Evolutionary conservation across 2,113 vertebrate species (phyloP).

Genomic region (Ptychochromis oligacanthus): DNA sequence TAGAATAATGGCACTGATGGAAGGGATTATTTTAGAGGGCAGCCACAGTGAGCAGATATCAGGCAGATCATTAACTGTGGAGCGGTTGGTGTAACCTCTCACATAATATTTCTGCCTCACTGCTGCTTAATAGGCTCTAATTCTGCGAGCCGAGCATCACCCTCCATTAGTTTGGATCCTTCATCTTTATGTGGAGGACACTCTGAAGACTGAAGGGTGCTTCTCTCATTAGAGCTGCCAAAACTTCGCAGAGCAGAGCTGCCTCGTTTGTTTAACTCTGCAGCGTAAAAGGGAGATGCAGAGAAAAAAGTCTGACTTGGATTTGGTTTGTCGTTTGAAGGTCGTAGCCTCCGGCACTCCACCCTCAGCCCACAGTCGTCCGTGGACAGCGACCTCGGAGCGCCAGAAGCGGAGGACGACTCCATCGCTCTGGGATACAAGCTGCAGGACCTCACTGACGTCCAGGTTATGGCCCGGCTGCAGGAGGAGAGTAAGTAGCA

Average conservation of each 20-base stretch:
- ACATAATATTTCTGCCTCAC: conserved; percentile 12
- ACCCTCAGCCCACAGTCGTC: conserved; percentile 87
- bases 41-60: background rate
- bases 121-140: conserved; percentile 19
- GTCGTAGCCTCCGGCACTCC: conserved; percentile 76
- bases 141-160: background rate
- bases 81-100: conserved; percentile 15
- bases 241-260: background rate
- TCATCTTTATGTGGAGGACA: conserved; percentile 3
- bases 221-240: background rate
- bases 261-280: background rate
- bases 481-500: conserved; percentile 93
- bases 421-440: conserved; percentile 92
- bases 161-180: conserved; percentile 23
- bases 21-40: conserved; percentile 4
- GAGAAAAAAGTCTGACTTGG: background rate
- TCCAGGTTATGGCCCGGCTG: conserved; percentile 96
- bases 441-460: conserved; percentile 93
- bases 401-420: conserved; percentile 86
- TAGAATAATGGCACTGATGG: conserved; percentile 3
- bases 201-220: conserved; percentile 1
- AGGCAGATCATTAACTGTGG: conserved; percentile 6
- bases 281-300: background rate
- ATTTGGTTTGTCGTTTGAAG: conserved; percentile 56
- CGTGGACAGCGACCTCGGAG: conserved; percentile 85